A percentile compares a stretch with the other conserved stretches of the same genome.
phyloP scores from a whole-genome alignment of 1,140 invertebrate genomes.

The Drosophila pallidifrons region DNA sequence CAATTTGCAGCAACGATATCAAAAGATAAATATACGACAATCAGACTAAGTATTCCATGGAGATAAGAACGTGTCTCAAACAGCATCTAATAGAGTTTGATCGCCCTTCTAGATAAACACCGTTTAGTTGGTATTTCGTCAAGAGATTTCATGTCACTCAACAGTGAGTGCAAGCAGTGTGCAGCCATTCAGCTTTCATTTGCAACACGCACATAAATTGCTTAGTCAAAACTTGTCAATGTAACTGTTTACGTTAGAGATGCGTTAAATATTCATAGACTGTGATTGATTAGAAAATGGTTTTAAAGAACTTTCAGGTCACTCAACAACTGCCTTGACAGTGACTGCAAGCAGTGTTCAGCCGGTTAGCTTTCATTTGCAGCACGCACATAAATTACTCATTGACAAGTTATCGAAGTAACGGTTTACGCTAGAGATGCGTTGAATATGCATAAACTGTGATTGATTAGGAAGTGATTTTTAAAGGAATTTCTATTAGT shows the following conservation, averaged over 20 bases:
- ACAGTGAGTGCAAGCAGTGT: slow-evolving; percentile 20
- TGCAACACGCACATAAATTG: slow-evolving; percentile 51
- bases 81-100: slow-evolving; percentile 9
- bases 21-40: slow-evolving; percentile 53
- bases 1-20: slow-evolving; percentile 48
- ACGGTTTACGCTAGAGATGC: slow-evolving; percentile 10
- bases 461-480: slow-evolving; percentile 1
- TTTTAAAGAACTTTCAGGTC: neutral
- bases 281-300: neutral
- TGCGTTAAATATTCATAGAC: neutral
- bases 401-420: slow-evolving; percentile 27
- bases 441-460: neutral
- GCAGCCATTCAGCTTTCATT: slow-evolving; percentile 35
- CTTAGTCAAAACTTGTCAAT: slow-evolving; percentile 32
- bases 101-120: neutral
- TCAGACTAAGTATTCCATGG: slow-evolving; percentile 51
- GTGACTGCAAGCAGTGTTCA: slow-evolving; percentile 13
- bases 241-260: slow-evolving; percentile 4
- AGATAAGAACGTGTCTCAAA: slow-evolving; percentile 9
- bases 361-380: slow-evolving; percentile 31
- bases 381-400: slow-evolving; percentile 53
- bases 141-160: neutral
- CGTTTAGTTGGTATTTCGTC: neutral
- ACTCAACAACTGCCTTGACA: neutral
- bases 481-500: neutral